A percentile compares a stretch with the other conserved stretches of the same genome.
Conservation (phyloP, 1,140 invertebrate genomes). For the Aphis gossypii region DNA sequence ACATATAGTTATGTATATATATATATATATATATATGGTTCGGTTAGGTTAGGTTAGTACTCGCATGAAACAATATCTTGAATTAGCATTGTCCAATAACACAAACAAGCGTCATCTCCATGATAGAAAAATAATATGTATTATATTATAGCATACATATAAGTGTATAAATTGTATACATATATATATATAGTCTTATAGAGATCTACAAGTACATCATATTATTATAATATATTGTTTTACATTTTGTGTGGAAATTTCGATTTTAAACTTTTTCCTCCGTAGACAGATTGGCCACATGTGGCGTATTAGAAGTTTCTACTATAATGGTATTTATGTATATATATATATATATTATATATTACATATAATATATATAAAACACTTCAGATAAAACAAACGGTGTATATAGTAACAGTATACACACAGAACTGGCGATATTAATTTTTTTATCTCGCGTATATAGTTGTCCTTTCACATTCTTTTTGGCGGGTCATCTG, state of each 20-base stretch:
- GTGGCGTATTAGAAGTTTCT: background rate
- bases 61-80: background rate
- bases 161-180: background rate
- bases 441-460: background rate
- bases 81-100: background rate
- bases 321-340: background rate
- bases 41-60: background rate
- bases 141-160: background rate
- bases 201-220: background rate
- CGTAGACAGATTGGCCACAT: background rate
- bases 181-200: too few species aligned
- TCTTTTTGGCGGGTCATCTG: conserved; percentile 27
- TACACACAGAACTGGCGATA: background rate
- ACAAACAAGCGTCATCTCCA: background rate
- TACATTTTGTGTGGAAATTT: background rate
- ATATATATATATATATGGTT: background rate
- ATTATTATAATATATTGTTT: background rate
- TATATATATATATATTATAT: background rate
- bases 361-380: background rate
- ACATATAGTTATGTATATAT: background rate
- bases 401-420: background rate
- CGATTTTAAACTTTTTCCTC: background rate
- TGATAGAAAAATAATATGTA: background rate
- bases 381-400: background rate
- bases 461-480: conserved; percentile 42